phyloP scores from a whole-genome alignment of 2,888 invertebrate genomes.

The Ethmia dodecea region DNA sequence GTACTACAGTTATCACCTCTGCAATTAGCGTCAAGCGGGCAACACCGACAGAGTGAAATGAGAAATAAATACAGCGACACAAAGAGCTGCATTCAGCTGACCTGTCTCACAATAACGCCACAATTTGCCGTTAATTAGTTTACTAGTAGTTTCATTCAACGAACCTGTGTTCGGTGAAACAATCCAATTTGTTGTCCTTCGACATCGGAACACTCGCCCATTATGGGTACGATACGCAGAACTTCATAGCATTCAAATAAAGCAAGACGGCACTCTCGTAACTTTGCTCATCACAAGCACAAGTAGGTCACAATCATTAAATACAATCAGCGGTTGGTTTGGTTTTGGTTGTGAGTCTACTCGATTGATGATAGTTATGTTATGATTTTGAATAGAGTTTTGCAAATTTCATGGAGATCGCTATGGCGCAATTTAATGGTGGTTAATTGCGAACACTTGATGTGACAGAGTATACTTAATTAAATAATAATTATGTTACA shows the following conservation, averaged over 20 bases:
- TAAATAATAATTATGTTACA: too few species aligned
- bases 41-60: constrained; percentile 35
- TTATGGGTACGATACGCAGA: too few species aligned
- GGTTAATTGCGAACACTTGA: too few species aligned
- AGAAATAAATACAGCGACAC: constrained; percentile 61
- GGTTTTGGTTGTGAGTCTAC: too few species aligned
- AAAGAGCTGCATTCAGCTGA: constrained; percentile 62
- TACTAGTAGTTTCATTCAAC: constrained; percentile 52
- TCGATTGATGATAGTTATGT: too few species aligned
- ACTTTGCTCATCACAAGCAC: constrained; percentile 30
- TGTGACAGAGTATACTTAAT: too few species aligned
- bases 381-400: too few species aligned
- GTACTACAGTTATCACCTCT: constrained; percentile 46
- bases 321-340: constrained; percentile 59
- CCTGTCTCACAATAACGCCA: constrained; percentile 56
- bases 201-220: background rate
- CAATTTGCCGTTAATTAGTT: constrained; percentile 62
- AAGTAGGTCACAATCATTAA: constrained; percentile 64
- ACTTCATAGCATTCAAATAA: constrained; percentile 48
- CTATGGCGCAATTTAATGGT: too few species aligned
- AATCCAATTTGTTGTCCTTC: constrained; percentile 31
- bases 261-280: constrained; percentile 38
- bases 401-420: too few species aligned
- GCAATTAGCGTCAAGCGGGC: constrained; percentile 42
- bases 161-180: constrained; percentile 46